Conservation (phyloP, 2,888 invertebrate genomes). For the Leucophora obtusa region DNA sequence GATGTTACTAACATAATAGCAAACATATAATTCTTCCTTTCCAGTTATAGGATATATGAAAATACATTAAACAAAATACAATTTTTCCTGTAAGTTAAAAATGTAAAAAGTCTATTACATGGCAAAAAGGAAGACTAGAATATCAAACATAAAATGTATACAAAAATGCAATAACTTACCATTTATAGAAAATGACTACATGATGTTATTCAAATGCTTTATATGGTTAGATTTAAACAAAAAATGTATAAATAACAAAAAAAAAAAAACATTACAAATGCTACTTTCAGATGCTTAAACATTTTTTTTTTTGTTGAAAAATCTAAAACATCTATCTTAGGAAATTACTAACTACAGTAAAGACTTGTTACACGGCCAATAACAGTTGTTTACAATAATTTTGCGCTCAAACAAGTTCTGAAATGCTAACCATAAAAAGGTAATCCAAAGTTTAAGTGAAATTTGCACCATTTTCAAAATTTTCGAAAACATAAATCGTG, state of each 20-base stretch:
- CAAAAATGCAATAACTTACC: slow-evolving; percentile 1
- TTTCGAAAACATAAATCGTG: too few relatives aligned
- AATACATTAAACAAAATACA: background rate
- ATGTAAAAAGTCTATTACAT: background rate
- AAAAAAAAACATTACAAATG: slow-evolving; percentile 7
- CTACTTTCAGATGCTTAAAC: background rate
- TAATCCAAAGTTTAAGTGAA: too few relatives aligned
- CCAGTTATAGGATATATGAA: background rate
- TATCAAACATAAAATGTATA: background rate
- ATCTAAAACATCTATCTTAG: slow-evolving; percentile 1
- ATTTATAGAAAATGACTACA: slow-evolving; percentile 17
- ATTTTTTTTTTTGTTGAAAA: background rate
- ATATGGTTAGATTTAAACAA: slow-evolving; percentile 40
- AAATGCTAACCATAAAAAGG: too few relatives aligned
- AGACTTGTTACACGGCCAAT: background rate
- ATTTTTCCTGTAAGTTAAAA: background rate
- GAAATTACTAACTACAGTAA: background rate
- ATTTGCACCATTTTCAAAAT: too few relatives aligned
- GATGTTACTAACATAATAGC: too few relatives aligned
- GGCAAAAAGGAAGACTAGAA: slow-evolving; percentile 2
- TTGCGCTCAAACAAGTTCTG: too few relatives aligned
- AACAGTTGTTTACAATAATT: background rate
- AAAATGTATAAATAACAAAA: slow-evolving; percentile 2
- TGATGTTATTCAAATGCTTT: slow-evolving; percentile 60
- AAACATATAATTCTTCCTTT: too few relatives aligned